A percentile compares a stretch with the other conserved stretches of the same genome.
Conservation (phyloP, 1,140 invertebrate genomes). For the Ceratoteleas bidentatus region DNA sequence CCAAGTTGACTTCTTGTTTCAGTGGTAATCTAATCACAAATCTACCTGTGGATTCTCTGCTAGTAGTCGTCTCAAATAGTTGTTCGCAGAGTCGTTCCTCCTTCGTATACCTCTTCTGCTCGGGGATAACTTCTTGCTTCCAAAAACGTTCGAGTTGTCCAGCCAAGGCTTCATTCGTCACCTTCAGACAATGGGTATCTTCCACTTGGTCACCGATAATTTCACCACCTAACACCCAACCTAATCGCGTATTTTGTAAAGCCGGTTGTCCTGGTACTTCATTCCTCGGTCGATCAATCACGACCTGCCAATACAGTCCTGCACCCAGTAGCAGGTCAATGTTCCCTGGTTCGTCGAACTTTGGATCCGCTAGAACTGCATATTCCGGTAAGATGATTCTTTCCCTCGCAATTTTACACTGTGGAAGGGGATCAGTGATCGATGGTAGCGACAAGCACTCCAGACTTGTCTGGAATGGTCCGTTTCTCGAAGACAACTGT, state of each 20-base stretch:
- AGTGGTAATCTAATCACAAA: conserved; percentile 12
- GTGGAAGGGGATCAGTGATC: background rate
- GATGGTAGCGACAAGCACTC: background rate
- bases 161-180: conserved; percentile 7
- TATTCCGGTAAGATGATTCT: background rate
- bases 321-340: background rate
- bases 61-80: conserved; percentile 1
- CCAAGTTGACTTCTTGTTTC: conserved; percentile 5
- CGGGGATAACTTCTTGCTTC: conserved; percentile 11
- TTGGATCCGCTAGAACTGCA: background rate
- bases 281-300: too few relatives aligned
- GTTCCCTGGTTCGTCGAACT: background rate
- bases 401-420: background rate
- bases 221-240: too few relatives aligned
- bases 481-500: too few relatives aligned
- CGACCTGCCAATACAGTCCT: background rate
- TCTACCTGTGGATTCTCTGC: conserved; percentile 3
- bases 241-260: too few relatives aligned
- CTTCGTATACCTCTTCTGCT: background rate
- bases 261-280: too few relatives aligned
- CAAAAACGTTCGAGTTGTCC: conserved; percentile 13
- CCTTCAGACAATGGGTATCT: background rate
- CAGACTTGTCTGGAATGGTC: too few relatives aligned
- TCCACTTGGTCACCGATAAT: too few relatives aligned
- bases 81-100: conserved; percentile 19